Evolutionary conservation across 2,113 vertebrate species (phyloP).

Genomic region (Pseudorectes ferrugineus): DNA sequence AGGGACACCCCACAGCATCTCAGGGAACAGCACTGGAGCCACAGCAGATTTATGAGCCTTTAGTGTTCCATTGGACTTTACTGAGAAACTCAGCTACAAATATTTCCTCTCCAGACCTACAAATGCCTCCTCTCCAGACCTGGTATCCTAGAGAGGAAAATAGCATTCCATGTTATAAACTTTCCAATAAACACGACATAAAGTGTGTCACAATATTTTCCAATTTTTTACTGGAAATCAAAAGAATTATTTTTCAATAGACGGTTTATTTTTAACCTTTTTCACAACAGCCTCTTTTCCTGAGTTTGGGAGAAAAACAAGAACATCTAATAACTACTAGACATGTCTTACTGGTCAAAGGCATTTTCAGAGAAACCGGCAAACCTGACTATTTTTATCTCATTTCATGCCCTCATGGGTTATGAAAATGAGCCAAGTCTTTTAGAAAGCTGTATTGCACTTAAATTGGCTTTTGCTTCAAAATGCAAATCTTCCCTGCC

Average conservation of each 20-base stretch:
- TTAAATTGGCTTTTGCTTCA: constrained; percentile 23
- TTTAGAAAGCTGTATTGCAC: neutral
- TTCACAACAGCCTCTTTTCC: neutral
- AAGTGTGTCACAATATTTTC: neutral
- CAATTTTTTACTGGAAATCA: neutral
- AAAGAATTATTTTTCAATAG: neutral
- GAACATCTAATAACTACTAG: neutral
- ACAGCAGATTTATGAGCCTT: neutral
- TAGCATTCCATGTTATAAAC: neutral
- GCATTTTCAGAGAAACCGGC: neutral
- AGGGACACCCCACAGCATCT: neutral
- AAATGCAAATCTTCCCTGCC: neutral
- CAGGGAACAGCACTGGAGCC: neutral
- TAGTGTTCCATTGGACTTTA: neutral
- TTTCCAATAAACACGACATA: rapidly evolving
- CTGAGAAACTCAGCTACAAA: neutral
- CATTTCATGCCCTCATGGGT: neutral
- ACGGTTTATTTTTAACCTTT: neutral
- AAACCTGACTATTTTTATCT: neutral
- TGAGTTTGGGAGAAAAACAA: neutral
- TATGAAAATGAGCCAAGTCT: neutral
- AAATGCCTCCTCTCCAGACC: neutral
- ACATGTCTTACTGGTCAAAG: neutral
- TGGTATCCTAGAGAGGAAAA: neutral
- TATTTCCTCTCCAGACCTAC: neutral